Evolutionary conservation across 2,797 vertebrate species (phyloP).

Genomic region (Arrhamphus sclerolepis): DNA sequence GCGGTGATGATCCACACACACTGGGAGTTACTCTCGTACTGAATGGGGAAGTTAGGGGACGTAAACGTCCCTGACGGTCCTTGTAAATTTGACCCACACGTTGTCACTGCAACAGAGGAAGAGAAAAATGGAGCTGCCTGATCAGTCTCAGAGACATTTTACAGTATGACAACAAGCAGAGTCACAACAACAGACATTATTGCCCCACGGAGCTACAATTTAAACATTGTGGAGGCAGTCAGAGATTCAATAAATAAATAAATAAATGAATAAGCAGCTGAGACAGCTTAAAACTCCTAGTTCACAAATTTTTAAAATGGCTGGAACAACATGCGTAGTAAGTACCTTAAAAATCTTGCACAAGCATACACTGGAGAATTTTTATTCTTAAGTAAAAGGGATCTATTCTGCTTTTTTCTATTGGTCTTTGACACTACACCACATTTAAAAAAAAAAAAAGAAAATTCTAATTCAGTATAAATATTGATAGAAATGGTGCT

Average conservation of each 20-base stretch:
- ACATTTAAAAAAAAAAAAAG: too few species aligned
- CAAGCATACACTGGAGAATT: constrained; percentile 1
- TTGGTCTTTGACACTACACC: background rate
- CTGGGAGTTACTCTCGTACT: constrained; percentile 97
- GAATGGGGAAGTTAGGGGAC: constrained; percentile 96
- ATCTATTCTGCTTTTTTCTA: background rate
- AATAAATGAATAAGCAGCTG: background rate
- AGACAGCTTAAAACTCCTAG: constrained; percentile 9
- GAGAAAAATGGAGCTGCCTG: constrained; percentile 2
- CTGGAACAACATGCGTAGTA: constrained; percentile 6
- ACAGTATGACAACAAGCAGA: background rate
- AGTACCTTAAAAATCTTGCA: constrained; percentile 5
- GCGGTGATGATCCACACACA: constrained; percentile 97
- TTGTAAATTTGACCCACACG: constrained; percentile 93
- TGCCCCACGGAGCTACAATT: constrained; percentile 6
- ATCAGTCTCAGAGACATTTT: background rate
- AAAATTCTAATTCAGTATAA: constrained; percentile 34
- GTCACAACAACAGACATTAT: background rate
- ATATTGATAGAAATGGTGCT: constrained; percentile 36
- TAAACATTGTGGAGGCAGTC: background rate
- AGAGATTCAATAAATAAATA: constrained; percentile 2
- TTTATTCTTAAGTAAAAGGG: too few species aligned
- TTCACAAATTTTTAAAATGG: constrained; percentile 16
- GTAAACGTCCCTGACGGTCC: constrained; percentile 94
- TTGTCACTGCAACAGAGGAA: constrained; percentile 85